Evolutionary conservation across 2,888 invertebrate genomes (phyloP).

Genomic region (Ormia ochracea): DNA sequence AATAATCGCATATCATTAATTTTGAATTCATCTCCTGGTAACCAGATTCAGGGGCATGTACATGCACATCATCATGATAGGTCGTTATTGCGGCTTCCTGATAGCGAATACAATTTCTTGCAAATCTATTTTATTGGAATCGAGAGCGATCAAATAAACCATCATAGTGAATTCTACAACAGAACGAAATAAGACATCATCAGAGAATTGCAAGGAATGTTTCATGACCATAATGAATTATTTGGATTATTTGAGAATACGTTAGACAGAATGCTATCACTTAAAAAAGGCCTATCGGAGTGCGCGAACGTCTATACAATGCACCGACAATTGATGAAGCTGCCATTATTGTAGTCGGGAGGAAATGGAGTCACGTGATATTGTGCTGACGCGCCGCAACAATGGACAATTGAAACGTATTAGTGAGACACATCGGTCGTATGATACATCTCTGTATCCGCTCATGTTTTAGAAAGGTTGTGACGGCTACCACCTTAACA

Average conservation of each 20-base stretch:
- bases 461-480: background rate
- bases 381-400: slow-evolving; percentile 59
- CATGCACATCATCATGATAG: background rate
- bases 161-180: slow-evolving; percentile 41
- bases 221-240: background rate
- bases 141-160: background rate
- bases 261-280: slow-evolving; percentile 52
- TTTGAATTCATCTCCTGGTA: too few relatives aligned
- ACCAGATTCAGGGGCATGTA: background rate
- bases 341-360: background rate
- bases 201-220: background rate
- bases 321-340: too few relatives aligned
- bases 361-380: slow-evolving; percentile 55
- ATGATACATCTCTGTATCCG: too few relatives aligned
- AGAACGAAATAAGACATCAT: background rate
- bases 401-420: background rate
- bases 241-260: slow-evolving; percentile 35
- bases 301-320: too few relatives aligned
- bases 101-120: background rate
- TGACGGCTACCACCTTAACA: slow-evolving; percentile 1
- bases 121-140: background rate
- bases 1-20: too few relatives aligned
- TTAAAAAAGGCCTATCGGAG: too few relatives aligned
- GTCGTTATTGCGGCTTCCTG: background rate
- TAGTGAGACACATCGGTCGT: too few relatives aligned